phyloP scores from a whole-genome alignment of 2,113 vertebrate species.

The Oceanites oceanicus region DNA sequence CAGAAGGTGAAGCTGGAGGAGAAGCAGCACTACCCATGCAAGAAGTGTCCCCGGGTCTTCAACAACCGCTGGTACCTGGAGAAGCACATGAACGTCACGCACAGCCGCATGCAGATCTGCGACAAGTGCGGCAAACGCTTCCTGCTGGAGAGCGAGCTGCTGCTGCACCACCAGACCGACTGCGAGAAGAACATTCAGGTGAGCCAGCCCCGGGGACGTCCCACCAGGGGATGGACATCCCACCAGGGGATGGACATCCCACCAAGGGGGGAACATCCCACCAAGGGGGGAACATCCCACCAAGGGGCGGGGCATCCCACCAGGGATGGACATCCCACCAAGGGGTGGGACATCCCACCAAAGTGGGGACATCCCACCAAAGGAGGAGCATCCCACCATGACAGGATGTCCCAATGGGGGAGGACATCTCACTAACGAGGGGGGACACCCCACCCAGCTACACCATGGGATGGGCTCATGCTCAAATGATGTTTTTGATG shows the following conservation, averaged over 20 bases:
- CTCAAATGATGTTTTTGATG: neutral
- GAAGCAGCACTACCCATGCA: constrained; percentile 91
- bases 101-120: constrained; percentile 97
- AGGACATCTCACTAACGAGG: neutral
- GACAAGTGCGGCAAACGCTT: constrained; percentile 94
- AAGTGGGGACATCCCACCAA: neutral
- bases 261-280: neutral
- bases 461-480: rapidly evolving
- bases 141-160: constrained; percentile 91
- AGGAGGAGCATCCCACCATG: neutral
- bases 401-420: neutral
- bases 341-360: too few relatives aligned
- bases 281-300: neutral
- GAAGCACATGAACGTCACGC: constrained; percentile 96
- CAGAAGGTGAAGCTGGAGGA: constrained; percentile 94
- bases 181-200: constrained; percentile 98
- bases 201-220: neutral
- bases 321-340: neutral
- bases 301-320: neutral
- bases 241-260: neutral
- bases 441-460: neutral
- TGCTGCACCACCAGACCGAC: constrained; percentile 94
- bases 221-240: neutral
- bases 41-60: constrained; percentile 93
- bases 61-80: constrained; percentile 99